These are phyloP conservation scores for Pleuronectes platessa DNA, from an alignment of 2,113 vertebrate genomes.

Conservation along the genomic window DNA sequence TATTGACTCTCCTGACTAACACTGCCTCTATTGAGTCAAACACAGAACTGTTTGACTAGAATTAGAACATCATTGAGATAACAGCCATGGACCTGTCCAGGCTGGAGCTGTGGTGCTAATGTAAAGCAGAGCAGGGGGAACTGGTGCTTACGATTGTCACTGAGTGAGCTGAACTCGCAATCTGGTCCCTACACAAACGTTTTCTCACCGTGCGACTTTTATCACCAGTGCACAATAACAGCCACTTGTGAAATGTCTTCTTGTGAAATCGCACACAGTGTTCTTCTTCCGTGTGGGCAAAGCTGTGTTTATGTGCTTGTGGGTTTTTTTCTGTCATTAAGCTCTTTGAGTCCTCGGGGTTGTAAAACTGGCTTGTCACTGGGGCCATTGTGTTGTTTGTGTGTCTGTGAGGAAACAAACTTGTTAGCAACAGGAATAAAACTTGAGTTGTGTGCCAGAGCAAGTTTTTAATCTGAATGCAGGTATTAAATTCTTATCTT, in stretches of 20 bases:
- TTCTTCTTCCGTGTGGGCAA: conserved; percentile 24
- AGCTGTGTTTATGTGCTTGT: conserved; percentile 41
- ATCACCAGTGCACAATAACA: conserved; percentile 51
- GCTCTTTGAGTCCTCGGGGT: conserved; percentile 37
- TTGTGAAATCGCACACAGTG: conserved; percentile 41
- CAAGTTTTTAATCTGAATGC: conserved; percentile 49
- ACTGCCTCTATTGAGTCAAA: conserved; percentile 90
- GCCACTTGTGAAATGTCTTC: conserved; percentile 62
- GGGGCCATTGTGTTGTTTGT: conserved; percentile 46
- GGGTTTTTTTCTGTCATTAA: conserved; percentile 45
- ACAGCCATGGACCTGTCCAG: conserved; percentile 80
- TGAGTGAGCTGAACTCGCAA: conserved; percentile 31
- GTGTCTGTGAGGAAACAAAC: conserved; percentile 30
- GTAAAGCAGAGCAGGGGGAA: conserved; percentile 65
- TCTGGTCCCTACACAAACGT: conserved; percentile 56
- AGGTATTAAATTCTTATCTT: conserved; percentile 65
- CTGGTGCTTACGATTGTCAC: conserved; percentile 32
- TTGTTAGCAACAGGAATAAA: conserved; percentile 42
- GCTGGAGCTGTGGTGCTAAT: conserved; percentile 64
- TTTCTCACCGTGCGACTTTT: conserved; percentile 56
- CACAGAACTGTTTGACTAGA: conserved; percentile 87
- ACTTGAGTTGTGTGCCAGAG: conserved; percentile 41
- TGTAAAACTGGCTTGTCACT: conserved; percentile 61
- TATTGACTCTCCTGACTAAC: conserved; percentile 93
- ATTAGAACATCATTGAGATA: conserved; percentile 88